Evolutionary conservation across 2,113 vertebrate species (phyloP), one percentile per base, ranked within the genome.

Genomic region (Heliornis fulica): DNA sequence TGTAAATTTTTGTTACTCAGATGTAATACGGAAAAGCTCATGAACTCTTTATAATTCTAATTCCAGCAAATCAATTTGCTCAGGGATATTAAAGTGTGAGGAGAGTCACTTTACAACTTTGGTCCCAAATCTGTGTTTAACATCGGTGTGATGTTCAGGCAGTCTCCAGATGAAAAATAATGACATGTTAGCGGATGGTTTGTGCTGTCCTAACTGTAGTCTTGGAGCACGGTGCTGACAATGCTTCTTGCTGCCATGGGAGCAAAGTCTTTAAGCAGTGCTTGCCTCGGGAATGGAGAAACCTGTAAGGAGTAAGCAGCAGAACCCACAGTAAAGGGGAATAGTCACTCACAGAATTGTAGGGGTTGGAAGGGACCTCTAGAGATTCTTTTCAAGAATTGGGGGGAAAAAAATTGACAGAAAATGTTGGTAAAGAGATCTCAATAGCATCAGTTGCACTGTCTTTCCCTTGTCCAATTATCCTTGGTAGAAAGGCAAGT

Each of bases 301-400:
- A 8, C 8, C 57, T 48, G n/a, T 48, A 18, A 50, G 34, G 83
- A 83, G 20, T 1, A 2, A 72, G 75, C 34, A n/a, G 38, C 57
- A 80, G 53, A 51, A 36, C 2, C 2, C 0, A 1, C 28, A 43
- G 63, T 1, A 3, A 56, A 29, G 28, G 26, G 23, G 23, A 41
- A 32, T 12, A n/a, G n/a, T n/a, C n/a, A n/a, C n/a, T n/a, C n/a
- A n/a, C n/a, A n/a, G n/a, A n/a, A n/a, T n/a, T n/a, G n/a, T n/a
- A n/a, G n/a, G n/a, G n/a, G n/a, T n/a, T n/a, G n/a, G n/a, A n/a
- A n/a, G n/a, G n/a, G n/a, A n/a, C n/a, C n/a, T n/a, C n/a, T n/a
- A n/a, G n/a, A n/a, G n/a, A n/a, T n/a, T n/a, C n/a, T n/a, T n/a
- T n/a, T n/a, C n/a, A n/a, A n/a, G n/a, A n/a, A n/a, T n/a, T n/a